A percentile compares a stretch with the other conserved stretches of the same genome.
Evolutionary conservation across 1,140 invertebrate species (phyloP).

Genomic region (Trypoxylus dichotomus): DNA sequence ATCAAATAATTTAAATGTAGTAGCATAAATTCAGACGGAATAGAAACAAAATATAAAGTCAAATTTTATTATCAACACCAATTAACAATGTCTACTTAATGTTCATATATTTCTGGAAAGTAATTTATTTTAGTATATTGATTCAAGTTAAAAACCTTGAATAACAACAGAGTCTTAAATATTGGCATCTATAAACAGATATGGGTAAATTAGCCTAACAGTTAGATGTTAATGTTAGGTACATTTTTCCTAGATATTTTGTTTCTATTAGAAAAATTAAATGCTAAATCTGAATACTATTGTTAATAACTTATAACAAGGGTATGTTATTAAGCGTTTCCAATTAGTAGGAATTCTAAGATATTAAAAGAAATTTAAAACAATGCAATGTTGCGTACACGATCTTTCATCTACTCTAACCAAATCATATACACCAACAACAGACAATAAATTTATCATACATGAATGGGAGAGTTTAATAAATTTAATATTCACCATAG

Average conservation of each 20-base stretch:
- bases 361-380: neutral
- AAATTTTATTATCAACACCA: neutral
- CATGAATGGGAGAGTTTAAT: slow-evolving; percentile 17
- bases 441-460: slow-evolving; percentile 4
- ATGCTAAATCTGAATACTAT: neutral
- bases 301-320: neutral
- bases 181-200: too few relatives aligned
- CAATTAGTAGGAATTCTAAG: slow-evolving; percentile 9
- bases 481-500: slow-evolving; percentile 10
- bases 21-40: neutral
- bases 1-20: neutral
- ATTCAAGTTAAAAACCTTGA: neutral
- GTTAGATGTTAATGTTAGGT: too few relatives aligned
- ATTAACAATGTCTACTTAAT: neutral
- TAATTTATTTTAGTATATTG: too few relatives aligned
- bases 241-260: neutral
- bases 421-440: slow-evolving; percentile 14
- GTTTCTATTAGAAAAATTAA: neutral
- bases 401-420: slow-evolving; percentile 2
- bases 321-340: slow-evolving; percentile 7
- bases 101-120: too few relatives aligned
- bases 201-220: neutral
- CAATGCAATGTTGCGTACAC: slow-evolving; percentile 13
- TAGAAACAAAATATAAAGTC: neutral
- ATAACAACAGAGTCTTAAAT: neutral